Evolutionary conservation across 2,888 invertebrate genomes (phyloP).

Genomic region (Noctua janthe): DNA sequence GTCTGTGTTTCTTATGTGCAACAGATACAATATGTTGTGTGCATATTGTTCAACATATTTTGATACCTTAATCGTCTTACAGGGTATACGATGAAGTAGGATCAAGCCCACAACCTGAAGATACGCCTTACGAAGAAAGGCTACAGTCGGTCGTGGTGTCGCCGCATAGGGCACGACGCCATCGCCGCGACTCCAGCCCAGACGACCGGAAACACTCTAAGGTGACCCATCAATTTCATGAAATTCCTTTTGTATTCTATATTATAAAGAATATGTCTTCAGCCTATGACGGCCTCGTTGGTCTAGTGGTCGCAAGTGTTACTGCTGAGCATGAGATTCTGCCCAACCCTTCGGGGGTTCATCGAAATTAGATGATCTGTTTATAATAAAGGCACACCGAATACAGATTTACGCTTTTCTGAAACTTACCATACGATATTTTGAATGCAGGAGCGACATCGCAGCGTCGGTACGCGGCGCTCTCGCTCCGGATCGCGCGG

Average conservation of each 20-base stretch:
- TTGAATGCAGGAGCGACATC: constrained; percentile 80
- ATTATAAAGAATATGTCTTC: not conserved
- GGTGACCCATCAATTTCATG: constrained; percentile 65
- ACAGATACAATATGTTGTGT: constrained; percentile 5
- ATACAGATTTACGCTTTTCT: not conserved
- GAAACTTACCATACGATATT: not conserved
- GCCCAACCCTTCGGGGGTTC: not conserved
- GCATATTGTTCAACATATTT: constrained; percentile 2
- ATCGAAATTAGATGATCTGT: not conserved
- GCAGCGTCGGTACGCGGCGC: constrained; percentile 77
- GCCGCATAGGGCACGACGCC: constrained; percentile 85
- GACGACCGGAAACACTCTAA: constrained; percentile 90
- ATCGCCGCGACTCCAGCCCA: constrained; percentile 93
- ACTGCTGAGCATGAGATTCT: not conserved
- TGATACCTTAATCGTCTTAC: constrained; percentile 6
- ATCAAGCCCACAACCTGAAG: constrained; percentile 93
- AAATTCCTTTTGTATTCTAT: not conserved
- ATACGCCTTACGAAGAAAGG: constrained; percentile 86
- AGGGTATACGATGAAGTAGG: constrained; percentile 88
- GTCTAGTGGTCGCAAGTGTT: not conserved
- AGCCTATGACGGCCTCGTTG: not conserved
- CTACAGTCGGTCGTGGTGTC: constrained; percentile 90
- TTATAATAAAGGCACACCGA: not conserved
- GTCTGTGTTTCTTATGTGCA: not conserved
- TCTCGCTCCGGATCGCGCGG: constrained; percentile 81